These are phyloP conservation scores for Silurus lanzhouensis DNA, from an alignment of 2,797 vertebrate genomes.

Conservation along the genomic window DNA sequence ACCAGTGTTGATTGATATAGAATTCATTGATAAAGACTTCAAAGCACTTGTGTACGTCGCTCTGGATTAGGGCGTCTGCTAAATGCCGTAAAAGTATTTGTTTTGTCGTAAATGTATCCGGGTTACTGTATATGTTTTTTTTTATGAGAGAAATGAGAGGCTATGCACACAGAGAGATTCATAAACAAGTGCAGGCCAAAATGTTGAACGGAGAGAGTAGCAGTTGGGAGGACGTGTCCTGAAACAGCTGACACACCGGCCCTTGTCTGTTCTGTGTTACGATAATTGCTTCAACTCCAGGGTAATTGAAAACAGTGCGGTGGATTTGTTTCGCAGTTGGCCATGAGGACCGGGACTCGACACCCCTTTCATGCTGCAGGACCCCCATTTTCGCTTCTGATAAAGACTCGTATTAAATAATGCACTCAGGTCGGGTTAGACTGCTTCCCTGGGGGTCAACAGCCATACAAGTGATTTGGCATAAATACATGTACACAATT, in stretches of 20 bases:
- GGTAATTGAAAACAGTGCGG: slow-evolving; percentile 57
- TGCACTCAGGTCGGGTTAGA: slow-evolving; percentile 13
- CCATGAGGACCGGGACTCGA: slow-evolving; percentile 35
- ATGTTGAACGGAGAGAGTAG: not conserved
- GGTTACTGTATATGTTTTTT: too few species aligned
- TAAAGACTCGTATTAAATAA: slow-evolving; percentile 32
- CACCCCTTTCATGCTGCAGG: slow-evolving; percentile 35
- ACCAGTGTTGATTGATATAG: too few species aligned
- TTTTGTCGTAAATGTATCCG: too few species aligned
- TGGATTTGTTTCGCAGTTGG: slow-evolving; percentile 40
- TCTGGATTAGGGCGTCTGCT: too few species aligned
- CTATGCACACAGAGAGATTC: not conserved
- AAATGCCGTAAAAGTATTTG: too few species aligned
- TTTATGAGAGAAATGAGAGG: not conserved
- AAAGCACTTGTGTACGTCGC: too few species aligned
- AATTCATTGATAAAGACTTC: too few species aligned
- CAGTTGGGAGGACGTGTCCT: slow-evolving; percentile 23
- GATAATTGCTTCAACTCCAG: slow-evolving; percentile 54
- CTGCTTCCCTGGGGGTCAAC: not conserved
- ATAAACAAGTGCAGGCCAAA: not conserved
- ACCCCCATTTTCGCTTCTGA: slow-evolving; percentile 26
- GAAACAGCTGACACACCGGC: slow-evolving; percentile 48
- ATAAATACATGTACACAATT: not conserved
- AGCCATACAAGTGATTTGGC: not conserved
- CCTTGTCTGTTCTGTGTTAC: slow-evolving; percentile 56